A percentile compares a stretch with the other conserved stretches of the same genome.
Evolutionary conservation across 2,113 vertebrate genomes (phyloP).

Genomic region (Trichechus manatus): DNA sequence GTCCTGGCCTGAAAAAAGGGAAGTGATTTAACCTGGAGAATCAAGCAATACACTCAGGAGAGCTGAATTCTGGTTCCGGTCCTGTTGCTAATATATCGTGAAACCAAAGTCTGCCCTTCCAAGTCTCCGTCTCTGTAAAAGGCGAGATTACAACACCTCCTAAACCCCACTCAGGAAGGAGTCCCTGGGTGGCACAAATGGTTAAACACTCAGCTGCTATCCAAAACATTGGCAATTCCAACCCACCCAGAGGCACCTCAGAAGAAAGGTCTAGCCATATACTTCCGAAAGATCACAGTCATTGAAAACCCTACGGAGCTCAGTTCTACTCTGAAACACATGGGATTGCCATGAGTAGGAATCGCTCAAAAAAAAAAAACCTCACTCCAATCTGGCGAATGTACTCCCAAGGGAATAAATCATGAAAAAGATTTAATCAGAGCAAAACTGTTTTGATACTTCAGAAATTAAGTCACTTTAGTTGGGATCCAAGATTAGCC

Average conservation of each 20-base stretch:
- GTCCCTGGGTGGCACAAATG: background rate
- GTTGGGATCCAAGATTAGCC: constrained; percentile 36
- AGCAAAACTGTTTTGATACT: constrained; percentile 54
- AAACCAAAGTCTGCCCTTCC: background rate
- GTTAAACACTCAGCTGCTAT: background rate
- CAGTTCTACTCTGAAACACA: background rate
- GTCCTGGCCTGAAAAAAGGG: background rate
- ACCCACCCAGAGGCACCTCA: background rate
- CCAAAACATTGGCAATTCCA: background rate
- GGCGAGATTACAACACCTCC: background rate
- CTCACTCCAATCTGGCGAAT: constrained; percentile 5
- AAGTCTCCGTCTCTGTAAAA: background rate
- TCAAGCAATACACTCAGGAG: background rate
- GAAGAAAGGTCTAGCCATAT: background rate
- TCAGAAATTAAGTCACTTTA: constrained; percentile 60
- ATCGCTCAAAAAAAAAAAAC: background rate
- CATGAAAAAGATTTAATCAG: constrained; percentile 47
- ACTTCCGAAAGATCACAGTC: background rate
- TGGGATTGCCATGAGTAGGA: background rate
- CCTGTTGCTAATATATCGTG: background rate
- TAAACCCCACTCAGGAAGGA: background rate
- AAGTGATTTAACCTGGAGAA: background rate
- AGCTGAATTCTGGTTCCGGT: background rate
- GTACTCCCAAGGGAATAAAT: background rate
- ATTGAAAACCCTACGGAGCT: background rate